These are phyloP conservation scores for Anthopleura xanthogrammica DNA, from an alignment of 92 coral and sea anemone genomes.

Conservation along the genomic window DNA sequence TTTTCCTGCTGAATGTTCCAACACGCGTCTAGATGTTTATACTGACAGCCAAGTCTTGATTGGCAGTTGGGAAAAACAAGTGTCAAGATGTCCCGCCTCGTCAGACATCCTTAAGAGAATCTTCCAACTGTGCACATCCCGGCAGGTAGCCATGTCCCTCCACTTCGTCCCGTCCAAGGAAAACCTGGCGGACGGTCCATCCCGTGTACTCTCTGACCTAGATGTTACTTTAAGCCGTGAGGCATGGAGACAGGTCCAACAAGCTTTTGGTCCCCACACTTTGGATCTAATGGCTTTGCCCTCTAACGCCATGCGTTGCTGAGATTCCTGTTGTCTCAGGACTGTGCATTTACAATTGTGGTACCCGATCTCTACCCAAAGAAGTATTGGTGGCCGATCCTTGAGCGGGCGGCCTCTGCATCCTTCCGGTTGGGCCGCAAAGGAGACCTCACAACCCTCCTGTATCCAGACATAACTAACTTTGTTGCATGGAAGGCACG, in stretches of 20 bases:
- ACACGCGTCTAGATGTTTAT: constrained; percentile 31
- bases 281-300: constrained; percentile 59
- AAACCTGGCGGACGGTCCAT: constrained; percentile 48
- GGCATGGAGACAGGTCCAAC: constrained; percentile 47
- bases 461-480: constrained; percentile 27
- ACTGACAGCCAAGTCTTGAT: constrained; percentile 36
- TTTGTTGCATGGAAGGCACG: constrained; percentile 2
- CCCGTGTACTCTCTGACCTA: constrained; percentile 50
- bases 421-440: constrained; percentile 38
- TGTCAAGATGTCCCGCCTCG: constrained; percentile 22
- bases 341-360: constrained; percentile 23
- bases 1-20: constrained; percentile 14
- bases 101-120: constrained; percentile 11
- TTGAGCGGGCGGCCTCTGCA: constrained; percentile 11
- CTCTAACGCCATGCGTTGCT: constrained; percentile 29
- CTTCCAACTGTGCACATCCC: constrained; percentile 6
- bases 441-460: constrained; percentile 22
- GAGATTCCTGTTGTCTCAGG: constrained; percentile 16
- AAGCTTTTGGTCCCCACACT: constrained; percentile 58
- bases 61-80: constrained; percentile 41
- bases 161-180: constrained; percentile 41
- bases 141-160: constrained; percentile 18
- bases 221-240: constrained; percentile 36
- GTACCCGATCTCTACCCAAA: constrained; percentile 39
- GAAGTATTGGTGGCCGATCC: constrained; percentile 45